A percentile compares a stretch with the other conserved stretches of the same genome.
Evolutionary conservation across 1,140 invertebrate genomes (phyloP).

Genomic region (Lepidurus packardi): DNA sequence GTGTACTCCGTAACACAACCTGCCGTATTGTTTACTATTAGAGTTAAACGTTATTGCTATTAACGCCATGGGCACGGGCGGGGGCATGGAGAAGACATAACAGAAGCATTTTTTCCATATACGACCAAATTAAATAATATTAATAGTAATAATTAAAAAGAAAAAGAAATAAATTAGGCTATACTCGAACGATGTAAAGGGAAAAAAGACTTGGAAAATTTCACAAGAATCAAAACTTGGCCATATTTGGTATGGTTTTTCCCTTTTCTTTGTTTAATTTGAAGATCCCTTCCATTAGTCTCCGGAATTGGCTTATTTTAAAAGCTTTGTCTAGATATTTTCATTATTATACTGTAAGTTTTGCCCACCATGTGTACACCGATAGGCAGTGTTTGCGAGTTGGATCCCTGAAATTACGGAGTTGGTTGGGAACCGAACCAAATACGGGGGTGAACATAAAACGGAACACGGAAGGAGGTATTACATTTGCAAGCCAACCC

Average conservation of each 20-base stretch:
- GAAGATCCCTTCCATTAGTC: neutral
- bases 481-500: slow-evolving; percentile 30
- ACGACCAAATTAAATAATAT: too few species aligned
- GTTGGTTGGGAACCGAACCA: slow-evolving; percentile 58
- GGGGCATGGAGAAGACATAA: neutral
- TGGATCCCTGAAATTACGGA: slow-evolving; percentile 54
- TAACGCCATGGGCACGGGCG: slow-evolving; percentile 9
- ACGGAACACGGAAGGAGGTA: slow-evolving; percentile 97
- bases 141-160: too few species aligned
- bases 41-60: neutral
- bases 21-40: neutral
- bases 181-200: neutral
- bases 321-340: slow-evolving; percentile 2
- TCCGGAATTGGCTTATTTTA: neutral
- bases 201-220: neutral
- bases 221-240: neutral
- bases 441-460: slow-evolving; percentile 95
- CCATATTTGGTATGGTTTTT: neutral
- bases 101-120: neutral
- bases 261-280: neutral
- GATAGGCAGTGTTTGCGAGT: slow-evolving; percentile 52
- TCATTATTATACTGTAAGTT: neutral
- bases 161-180: too few species aligned
- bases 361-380: slow-evolving; percentile 10
- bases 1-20: neutral